Evolutionary conservation across 2,888 invertebrate species (phyloP).

Genomic region (Scaptomyza flava): DNA sequence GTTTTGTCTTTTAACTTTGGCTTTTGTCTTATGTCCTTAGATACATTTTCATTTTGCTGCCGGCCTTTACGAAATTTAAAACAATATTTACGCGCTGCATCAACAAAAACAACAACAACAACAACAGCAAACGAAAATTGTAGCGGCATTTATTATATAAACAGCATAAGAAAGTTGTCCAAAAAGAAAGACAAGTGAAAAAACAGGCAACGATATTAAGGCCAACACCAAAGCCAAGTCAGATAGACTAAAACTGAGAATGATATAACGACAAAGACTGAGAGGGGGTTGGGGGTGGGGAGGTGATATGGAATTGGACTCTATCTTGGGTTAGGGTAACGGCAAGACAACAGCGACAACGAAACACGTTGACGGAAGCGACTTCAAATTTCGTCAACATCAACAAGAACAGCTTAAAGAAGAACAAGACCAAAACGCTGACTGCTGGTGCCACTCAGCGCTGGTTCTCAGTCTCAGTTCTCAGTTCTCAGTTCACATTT

Average conservation of each 20-base stretch:
- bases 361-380: conserved; percentile 39
- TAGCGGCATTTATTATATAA: conserved; percentile 49
- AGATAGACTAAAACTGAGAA: conserved; percentile 31
- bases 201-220: conserved; percentile 46
- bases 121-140: conserved; percentile 15
- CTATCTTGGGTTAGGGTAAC: conserved; percentile 20
- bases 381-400: conserved; percentile 47
- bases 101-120: conserved; percentile 28
- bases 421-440: conserved; percentile 13
- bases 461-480: conserved; percentile 15
- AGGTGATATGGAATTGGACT: conserved; percentile 38
- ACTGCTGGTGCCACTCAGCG: conserved; percentile 11
- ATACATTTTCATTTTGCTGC: conserved; percentile 51
- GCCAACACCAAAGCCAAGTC: conserved; percentile 41
- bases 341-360: conserved; percentile 1
- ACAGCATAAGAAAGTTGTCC: conserved; percentile 49
- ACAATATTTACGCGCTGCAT: conserved; percentile 69
- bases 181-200: conserved; percentile 23
- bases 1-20: conserved; percentile 38
- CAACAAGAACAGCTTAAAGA: conserved; percentile 11
- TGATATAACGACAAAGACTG: not conserved
- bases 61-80: conserved; percentile 66
- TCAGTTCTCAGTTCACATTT: too few relatives aligned
- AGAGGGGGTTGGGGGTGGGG: not conserved
- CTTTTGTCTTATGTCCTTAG: conserved; percentile 45